Base-by-base conservation (phyloP, 1,140 invertebrate genomes). In the Macrobrachium nipponense region DNA sequence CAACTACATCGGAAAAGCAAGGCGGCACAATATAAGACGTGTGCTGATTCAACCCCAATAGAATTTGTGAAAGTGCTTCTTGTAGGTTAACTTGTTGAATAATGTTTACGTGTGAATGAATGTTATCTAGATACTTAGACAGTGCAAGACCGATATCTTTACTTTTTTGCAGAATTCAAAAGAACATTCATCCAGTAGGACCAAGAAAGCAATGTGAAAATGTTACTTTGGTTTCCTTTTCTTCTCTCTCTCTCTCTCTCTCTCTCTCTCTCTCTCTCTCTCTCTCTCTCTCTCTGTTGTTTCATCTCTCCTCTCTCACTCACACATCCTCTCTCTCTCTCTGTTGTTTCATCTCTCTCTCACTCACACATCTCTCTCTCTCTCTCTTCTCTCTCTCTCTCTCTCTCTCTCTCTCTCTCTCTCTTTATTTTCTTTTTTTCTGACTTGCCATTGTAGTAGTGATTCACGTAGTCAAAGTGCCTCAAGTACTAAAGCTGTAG, bases 381-480 rank as follows among this genome's bases (percentile, higher is more conserved):
- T 81, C 73, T n/a, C 36, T 51, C 51, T 51, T 51, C 73, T n/a
- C 36, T 51, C 51, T 51, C 51, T 51, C 51, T 51, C 51, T 51
- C 51, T 76, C 44, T 76, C 51, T 44, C 36, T 81, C 72, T 81
- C 73, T n/a, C 36, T 51, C 51, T 51, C 51, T 51, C 51, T 36
- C 51, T 51, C 51, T 76, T 18, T 76, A 20, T 76, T 58, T n/a
- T 18, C 27, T 51, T 70, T 84, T 76, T 61, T 60, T 86, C 77
- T 86, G 66, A 86, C 77, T 80, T 86, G 84, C 84, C 84, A 86
- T 60, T 80, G 84, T 86, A 86, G 84, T 86, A 86, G 84, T 80
- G 84, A 86, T 80, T 66, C 84, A 86, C 84, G 84, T 86, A 86
- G 84, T 86, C 84, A 43, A 86, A 86, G 84, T 86, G 84, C 84